Evolutionary conservation across 2,113 vertebrate species (phyloP).

Genomic region (Ammodytes marinus): DNA sequence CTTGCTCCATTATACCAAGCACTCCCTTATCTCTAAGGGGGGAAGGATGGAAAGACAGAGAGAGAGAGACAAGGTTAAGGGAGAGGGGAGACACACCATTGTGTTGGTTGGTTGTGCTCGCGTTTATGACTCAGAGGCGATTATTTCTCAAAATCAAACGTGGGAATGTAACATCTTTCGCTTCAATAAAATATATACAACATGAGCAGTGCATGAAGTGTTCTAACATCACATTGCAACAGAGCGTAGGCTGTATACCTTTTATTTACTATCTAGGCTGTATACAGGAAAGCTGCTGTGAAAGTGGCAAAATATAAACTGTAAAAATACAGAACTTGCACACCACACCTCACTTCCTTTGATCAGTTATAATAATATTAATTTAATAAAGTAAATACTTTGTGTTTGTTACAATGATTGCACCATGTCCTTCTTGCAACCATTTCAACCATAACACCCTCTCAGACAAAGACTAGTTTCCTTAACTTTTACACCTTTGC

Average conservation of each 20-base stretch:
- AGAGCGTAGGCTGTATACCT: too few relatives aligned
- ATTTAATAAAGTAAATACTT: neutral
- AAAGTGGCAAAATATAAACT: neutral
- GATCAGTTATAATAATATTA: neutral
- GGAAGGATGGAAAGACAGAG: conserved; percentile 15
- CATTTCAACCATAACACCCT: neutral
- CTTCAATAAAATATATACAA: neutral
- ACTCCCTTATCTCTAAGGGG: conserved; percentile 41
- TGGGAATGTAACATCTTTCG: neutral
- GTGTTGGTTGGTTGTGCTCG: neutral
- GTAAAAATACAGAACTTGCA: neutral
- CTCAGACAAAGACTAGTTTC: neutral
- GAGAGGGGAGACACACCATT: neutral
- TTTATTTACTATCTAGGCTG: too few relatives aligned
- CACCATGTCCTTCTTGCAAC: neutral
- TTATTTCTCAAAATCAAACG: neutral
- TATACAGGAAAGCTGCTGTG: neutral
- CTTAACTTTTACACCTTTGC: neutral
- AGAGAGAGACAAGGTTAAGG: conserved; percentile 1
- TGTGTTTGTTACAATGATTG: neutral
- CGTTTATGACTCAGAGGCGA: neutral
- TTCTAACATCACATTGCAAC: conserved; percentile 4
- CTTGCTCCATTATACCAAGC: conserved; percentile 58
- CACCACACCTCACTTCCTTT: neutral
- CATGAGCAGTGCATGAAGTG: neutral